A percentile compares a stretch with the other conserved stretches of the same genome.
These are phyloP conservation scores for Ctenopoma kingsleyae DNA, from an alignment of 2,797 vertebrate species.

Conservation along the genomic window DNA sequence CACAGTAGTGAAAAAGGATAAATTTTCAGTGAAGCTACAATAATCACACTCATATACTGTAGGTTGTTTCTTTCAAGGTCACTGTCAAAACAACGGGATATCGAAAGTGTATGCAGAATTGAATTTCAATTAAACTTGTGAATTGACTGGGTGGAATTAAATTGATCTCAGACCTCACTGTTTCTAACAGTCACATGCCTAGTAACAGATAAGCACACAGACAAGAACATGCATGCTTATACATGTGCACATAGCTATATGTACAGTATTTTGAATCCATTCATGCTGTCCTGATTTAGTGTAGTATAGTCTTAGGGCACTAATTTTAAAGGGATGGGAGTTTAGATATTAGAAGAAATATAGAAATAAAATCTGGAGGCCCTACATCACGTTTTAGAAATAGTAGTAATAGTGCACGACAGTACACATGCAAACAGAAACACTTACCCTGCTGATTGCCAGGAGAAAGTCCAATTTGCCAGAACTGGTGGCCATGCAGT, in stretches of 20 bases:
- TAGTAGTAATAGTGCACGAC: background rate
- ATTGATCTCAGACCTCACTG: constrained; percentile 65
- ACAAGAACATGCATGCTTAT: constrained; percentile 30
- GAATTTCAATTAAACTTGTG: constrained; percentile 77
- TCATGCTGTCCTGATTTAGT: background rate
- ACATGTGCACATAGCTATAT: constrained; percentile 15
- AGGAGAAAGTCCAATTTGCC: constrained; percentile 92
- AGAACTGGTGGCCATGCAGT: constrained; percentile 90
- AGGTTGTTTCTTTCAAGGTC: constrained; percentile 65
- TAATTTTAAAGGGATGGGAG: background rate
- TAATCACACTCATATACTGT: constrained; percentile 52
- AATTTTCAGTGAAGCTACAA: constrained; percentile 44
- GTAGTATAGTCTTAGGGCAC: background rate
- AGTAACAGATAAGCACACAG: constrained; percentile 54
- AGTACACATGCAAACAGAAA: constrained; percentile 27
- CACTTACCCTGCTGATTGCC: constrained; percentile 92
- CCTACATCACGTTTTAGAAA: constrained; percentile 11
- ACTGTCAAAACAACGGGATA: constrained; percentile 68
- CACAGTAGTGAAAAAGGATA: constrained; percentile 23
- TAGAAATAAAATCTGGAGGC: background rate
- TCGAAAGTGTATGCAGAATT: constrained; percentile 70
- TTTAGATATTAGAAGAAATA: constrained; percentile 3
- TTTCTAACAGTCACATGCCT: constrained; percentile 46
- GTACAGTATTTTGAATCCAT: background rate
- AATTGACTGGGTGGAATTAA: constrained; percentile 74